Evolutionary conservation across 2,888 invertebrate genomes (phyloP), one percentile per base, ranked within the genome.

Genomic region (Drosophila nr. perissopoda): DNA sequence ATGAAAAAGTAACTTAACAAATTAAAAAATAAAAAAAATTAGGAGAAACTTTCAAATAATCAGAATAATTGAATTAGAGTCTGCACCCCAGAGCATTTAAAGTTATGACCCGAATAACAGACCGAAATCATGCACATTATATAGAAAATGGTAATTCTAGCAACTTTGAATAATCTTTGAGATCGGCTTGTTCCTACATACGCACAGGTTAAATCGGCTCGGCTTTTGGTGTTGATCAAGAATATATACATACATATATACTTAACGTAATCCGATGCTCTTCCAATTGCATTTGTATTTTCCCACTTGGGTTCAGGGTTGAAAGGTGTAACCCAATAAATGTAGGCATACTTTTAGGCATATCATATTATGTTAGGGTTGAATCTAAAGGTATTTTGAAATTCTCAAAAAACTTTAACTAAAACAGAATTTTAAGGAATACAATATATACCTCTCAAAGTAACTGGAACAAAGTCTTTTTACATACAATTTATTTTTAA

Each of bases 1-100:
- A 73, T 70, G 73, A 76, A 78, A 82, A 76, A 77, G 72, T 70
- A 74, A 70, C 79, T 85, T 61, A 33, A 33, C 27, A 58, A 82
- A 77, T 82, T 77, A 71, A 65, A 82, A 73, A 61, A 45, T 68
- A 54, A n/a, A 38, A 49, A 21, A 51, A 54, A 62, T 40, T 53
- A 42, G 4, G 11, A 42, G 21, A 42, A 13, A 33, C 34, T 25
- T 54, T 3, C 29, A 5, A 13, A 34, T 33, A 42, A 29, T 18
- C 34, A 11, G 25, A 27, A 33, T n/a, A 8, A 13, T 16, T 18
- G 18, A 25, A 27, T 34, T 45, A 21, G 42, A 33, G 11, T 31
- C 5, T 25, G 10, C 11, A 18, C 5, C 6, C 8, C 7, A 33
- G 18, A 49, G 10, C 8, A 40, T 16, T 6, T 7, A 36, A 16